Percentiles rank a stretch among this genome's conserved stretches.
Conservation (phyloP, 2,888 invertebrate genomes). For the Gari tellinella region DNA sequence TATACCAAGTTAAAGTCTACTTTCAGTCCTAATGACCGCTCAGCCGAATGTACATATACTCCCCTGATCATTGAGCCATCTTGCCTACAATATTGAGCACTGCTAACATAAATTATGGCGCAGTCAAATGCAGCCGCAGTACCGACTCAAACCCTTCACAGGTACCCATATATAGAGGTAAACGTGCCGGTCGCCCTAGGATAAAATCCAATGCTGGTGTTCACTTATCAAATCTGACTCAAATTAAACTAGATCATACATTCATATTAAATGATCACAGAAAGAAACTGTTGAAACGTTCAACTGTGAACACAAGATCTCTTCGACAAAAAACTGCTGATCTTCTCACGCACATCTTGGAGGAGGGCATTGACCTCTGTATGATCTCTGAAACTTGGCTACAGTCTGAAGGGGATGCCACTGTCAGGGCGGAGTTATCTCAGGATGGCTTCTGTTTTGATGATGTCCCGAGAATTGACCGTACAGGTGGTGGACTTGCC, state of each 20-base stretch:
- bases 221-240: conserved; percentile 17
- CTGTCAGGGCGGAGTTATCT: conserved; percentile 26
- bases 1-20: too few relatives aligned
- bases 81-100: too few relatives aligned
- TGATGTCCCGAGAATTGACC: conserved; percentile 26
- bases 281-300: conserved; percentile 16
- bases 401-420: conserved; percentile 30
- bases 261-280: conserved; percentile 15
- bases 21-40: too few relatives aligned
- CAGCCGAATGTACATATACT: too few relatives aligned
- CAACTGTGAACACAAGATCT: conserved; percentile 39
- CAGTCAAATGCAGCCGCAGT: too few relatives aligned
- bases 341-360: conserved; percentile 30
- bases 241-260: conserved; percentile 25
- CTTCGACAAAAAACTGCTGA: conserved; percentile 36
- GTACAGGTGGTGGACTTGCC: conserved; percentile 26
- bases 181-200: conserved; percentile 31
- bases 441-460: conserved; percentile 30
- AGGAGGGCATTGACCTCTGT: conserved; percentile 33
- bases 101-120: too few relatives aligned
- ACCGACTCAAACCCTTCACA: too few relatives aligned
- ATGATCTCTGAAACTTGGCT: conserved; percentile 32
- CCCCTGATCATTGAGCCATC: too few relatives aligned
- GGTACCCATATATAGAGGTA: conserved; percentile 24
- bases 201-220: conserved; percentile 25